A percentile compares a stretch with the other conserved stretches of the same genome.
phyloP scores from a whole-genome alignment of 2,113 vertebrate genomes.

The Aldabrachelys gigantea region DNA sequence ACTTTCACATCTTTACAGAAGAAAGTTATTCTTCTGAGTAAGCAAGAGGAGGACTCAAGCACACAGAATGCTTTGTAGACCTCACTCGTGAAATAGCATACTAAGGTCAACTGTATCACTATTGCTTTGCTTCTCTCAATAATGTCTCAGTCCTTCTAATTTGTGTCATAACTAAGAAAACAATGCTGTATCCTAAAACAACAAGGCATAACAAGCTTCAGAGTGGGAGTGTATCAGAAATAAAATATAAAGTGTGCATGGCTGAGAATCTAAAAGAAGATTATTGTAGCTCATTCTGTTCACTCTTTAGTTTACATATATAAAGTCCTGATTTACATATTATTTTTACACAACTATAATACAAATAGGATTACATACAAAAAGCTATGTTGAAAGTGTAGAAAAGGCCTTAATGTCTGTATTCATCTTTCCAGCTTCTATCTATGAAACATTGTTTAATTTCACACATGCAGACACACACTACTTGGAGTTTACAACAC shows the following conservation, averaged over 20 bases:
- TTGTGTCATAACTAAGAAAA: background rate
- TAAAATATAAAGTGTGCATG: background rate
- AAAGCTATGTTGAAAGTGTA: too few species aligned
- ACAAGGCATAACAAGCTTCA: background rate
- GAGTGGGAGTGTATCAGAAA: background rate
- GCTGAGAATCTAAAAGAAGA: background rate
- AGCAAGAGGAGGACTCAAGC: background rate
- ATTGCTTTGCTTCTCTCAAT: slow-evolving; percentile 7
- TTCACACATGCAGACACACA: background rate
- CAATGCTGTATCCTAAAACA: background rate
- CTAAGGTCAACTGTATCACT: slow-evolving; percentile 7
- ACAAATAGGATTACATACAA: background rate
- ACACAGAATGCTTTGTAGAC: background rate
- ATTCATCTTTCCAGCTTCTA: background rate
- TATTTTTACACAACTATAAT: background rate
- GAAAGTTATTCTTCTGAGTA: background rate
- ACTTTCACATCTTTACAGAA: background rate
- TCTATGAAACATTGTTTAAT: background rate
- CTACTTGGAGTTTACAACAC: background rate
- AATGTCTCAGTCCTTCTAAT: background rate
- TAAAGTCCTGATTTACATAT: background rate
- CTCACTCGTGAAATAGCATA: background rate
- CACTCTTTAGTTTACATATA: background rate
- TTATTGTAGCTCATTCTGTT: background rate
- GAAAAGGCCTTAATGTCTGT: background rate